Evolutionary conservation across 2,888 invertebrate species (phyloP), one percentile per base, ranked within the genome.

Genomic region (Meliscaeva auricollis): DNA sequence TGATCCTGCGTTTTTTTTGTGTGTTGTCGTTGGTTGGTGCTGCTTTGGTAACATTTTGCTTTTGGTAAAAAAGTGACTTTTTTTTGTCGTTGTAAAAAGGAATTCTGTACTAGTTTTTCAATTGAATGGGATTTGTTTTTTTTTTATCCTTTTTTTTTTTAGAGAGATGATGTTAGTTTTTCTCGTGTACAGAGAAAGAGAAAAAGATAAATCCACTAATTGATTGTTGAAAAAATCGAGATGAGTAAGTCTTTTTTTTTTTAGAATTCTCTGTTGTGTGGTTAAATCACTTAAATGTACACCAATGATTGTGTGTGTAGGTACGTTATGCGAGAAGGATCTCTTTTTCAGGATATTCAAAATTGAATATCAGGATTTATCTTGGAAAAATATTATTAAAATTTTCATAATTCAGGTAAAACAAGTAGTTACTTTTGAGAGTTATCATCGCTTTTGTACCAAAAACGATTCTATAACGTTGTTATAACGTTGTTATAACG

Each of bases 1-100:
- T 80, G 84, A 76, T 84, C 48, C 70, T 50, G 26, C 60, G n/a
- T 11, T 58, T 46, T n/a, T 3, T 69, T 46, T 30, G 26, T 26
- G 26, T 26, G 26, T 26, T n/a, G n/a, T n/a, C n/a, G 26, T 54
- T 72, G 6, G 46, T 32, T 17, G 3, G 44, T 26, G 2, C n/a
- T 64, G 8, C 62, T 64, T 64, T 13, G 13, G 64, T 22, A 48
- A 7, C 15, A 48, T 6, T 62, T n/a, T 22, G 22, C 44, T 62
- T 44, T 26, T n/a, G 7, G 6, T 30, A 17, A 46, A 30, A 46
- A 6, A 46, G 11, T 46, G 4, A 38, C 58, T 17, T 32, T 20
- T 35, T 35, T 56, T 32, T 26, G 26, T 4, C n/a, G n/a, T 50
- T 48, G 8, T 20, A 0, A 9, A 44, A 48, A 13, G 17, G 13